phyloP scores from a whole-genome alignment of 1,140 invertebrate genomes.

The Hesperophylax magnus region DNA sequence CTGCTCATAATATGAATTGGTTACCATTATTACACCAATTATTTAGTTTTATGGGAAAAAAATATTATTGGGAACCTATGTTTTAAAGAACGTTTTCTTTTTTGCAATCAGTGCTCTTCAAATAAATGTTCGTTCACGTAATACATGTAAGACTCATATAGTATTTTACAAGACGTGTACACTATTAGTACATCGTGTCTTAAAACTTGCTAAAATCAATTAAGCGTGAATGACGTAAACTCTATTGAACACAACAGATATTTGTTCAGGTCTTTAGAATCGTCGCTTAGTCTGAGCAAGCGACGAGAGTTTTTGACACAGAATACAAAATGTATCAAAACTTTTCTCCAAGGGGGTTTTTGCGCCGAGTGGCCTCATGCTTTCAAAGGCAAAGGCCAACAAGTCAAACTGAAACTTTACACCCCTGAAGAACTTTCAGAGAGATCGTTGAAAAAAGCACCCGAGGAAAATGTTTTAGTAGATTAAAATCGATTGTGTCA shows the following conservation, averaged over 20 bases:
- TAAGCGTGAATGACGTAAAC: too few species aligned
- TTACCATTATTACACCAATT: too few species aligned
- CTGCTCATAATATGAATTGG: too few species aligned
- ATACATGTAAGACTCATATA: too few species aligned
- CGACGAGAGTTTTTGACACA: not conserved
- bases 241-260: not conserved
- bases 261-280: not conserved
- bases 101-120: too few species aligned
- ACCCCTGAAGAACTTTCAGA: not conserved
- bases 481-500: not conserved
- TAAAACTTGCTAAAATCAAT: too few species aligned
- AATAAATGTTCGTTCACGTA: too few species aligned
- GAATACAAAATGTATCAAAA: not conserved
- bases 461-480: not conserved
- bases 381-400: not conserved
- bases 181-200: too few species aligned
- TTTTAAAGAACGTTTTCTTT: too few species aligned
- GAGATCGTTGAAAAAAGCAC: not conserved
- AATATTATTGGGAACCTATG: too few species aligned
- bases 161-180: too few species aligned
- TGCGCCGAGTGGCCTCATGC: not conserved
- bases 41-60: too few species aligned
- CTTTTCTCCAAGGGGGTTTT: not conserved
- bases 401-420: constrained; percentile 26
- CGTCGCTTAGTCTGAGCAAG: not conserved